Conservation (phyloP, 2,797 vertebrate species). For the Lagodon rhomboides region DNA sequence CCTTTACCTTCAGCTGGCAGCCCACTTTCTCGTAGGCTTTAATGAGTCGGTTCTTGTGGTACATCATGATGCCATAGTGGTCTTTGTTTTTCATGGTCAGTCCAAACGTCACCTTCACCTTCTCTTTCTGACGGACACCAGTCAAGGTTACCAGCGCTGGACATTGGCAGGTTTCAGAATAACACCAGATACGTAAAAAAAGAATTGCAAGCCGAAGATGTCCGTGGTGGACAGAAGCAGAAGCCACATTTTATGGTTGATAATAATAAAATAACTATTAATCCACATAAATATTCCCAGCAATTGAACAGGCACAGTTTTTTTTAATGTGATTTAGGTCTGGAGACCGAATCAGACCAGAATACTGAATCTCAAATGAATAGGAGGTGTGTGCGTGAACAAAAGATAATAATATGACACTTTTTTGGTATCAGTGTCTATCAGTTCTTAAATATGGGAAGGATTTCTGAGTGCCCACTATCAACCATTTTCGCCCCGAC, state of each 20-base stretch:
- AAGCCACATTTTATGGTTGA: background rate
- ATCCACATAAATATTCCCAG: background rate
- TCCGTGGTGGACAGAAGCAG: background rate
- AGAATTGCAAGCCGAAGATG: background rate
- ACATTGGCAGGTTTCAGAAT: conserved; percentile 1
- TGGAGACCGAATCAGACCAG: background rate
- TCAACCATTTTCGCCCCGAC: too few species aligned
- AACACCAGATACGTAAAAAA: background rate
- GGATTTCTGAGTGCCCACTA: too few species aligned
- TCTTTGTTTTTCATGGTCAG: conserved; percentile 86
- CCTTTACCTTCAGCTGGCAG: conserved; percentile 86
- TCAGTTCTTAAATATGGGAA: too few species aligned
- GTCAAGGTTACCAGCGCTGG: conserved; percentile 63
- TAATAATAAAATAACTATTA: too few species aligned
- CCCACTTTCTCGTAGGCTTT: conserved; percentile 90
- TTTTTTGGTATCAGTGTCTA: too few species aligned
- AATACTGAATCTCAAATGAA: background rate
- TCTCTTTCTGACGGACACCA: conserved; percentile 83
- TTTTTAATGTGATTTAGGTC: background rate
- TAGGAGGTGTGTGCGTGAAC: too few species aligned
- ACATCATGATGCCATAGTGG: conserved; percentile 89
- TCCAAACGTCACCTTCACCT: conserved; percentile 89
- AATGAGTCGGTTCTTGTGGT: conserved; percentile 89
- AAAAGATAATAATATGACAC: too few species aligned
- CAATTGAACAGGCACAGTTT: background rate